Base-by-base conservation (phyloP, 92 coral and sea anemone genomes). In the Parazoanthus atlanticus region DNA sequence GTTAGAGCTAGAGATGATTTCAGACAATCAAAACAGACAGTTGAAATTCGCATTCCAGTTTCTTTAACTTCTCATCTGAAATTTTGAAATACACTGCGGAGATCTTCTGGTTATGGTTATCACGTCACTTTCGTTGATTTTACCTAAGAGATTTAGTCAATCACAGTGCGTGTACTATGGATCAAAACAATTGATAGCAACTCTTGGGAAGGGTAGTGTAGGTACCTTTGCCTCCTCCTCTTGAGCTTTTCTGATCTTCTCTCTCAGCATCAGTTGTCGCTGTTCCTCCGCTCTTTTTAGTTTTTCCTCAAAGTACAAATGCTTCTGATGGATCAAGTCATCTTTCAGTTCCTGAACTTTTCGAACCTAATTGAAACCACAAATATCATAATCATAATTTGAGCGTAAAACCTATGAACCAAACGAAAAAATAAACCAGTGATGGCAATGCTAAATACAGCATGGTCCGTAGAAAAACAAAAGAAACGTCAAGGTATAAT, bases 141-240 rank as follows among this genome's bases (percentile, higher is more conserved):
- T n/a, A 23, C 28, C 2, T 5, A 66, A 66, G 23, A 23, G 25
- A 66, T 66, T 5, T 67, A 67, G n/a, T 34, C 76, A 71, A 71
- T 71, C 76, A 71, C 11, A 71, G 76, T 9, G 36, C 36, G 33
- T 2, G 36, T 71, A 61, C 69, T 61, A 61, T 23, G 58, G 19
- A 2, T 52, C 58, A 52, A 52, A 13, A 13, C 58, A 2, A 12
- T 16, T 52, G 58, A 8, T 8, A 46, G 49, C 49, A 46, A 46
- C 49, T 46, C 49, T 46, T 46, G 12, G 6, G 49, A 46, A 46
- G 12, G 49, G 58, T 52, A 12, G 46, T 10, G 17, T 19, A 30
- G 41, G 41, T 78, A 95, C 99, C 99, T 97, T 97, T 0, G 99
- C 98, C 67, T 97, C 99, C 72, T 97, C 99, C 49, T 93, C 99